These are phyloP conservation scores for Drosophila grimshawi DNA, from an alignment of 1,140 invertebrate species.

Conservation along the genomic window DNA sequence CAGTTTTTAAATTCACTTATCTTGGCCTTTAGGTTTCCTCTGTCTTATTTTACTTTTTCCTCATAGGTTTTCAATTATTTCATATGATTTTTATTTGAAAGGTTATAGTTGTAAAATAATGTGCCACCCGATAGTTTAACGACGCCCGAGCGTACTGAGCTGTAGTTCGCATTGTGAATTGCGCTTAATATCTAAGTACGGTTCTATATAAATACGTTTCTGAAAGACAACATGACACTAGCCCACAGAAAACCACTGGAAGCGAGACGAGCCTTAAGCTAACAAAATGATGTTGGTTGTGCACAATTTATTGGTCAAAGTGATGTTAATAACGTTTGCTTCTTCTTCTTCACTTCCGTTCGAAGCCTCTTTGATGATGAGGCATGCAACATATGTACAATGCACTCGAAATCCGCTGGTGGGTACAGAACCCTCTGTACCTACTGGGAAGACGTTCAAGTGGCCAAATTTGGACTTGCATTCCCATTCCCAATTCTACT, in stretches of 20 bases:
- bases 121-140: slow-evolving; percentile 1
- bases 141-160: background rate
- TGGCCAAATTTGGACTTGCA: no score
- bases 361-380: no score
- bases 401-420: no score
- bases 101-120: slow-evolving; percentile 21
- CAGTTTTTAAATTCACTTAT: slow-evolving; percentile 26
- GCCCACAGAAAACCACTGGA: slow-evolving; percentile 1
- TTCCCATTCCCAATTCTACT: background rate
- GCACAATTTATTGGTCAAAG: background rate
- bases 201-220: slow-evolving; percentile 1
- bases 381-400: no score
- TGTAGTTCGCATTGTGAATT: slow-evolving; percentile 23
- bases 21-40: background rate
- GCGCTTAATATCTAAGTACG: slow-evolving; percentile 36
- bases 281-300: background rate
- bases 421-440: no score
- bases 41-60: background rate
- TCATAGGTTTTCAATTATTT: slow-evolving; percentile 1
- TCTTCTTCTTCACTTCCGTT: no score
- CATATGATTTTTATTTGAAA: background rate
- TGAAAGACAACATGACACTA: slow-evolving; percentile 1
- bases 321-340: no score
- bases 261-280: background rate
- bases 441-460: no score